phyloP scores from a whole-genome alignment of 2,888 invertebrate species.

The Pheosia tremula region DNA sequence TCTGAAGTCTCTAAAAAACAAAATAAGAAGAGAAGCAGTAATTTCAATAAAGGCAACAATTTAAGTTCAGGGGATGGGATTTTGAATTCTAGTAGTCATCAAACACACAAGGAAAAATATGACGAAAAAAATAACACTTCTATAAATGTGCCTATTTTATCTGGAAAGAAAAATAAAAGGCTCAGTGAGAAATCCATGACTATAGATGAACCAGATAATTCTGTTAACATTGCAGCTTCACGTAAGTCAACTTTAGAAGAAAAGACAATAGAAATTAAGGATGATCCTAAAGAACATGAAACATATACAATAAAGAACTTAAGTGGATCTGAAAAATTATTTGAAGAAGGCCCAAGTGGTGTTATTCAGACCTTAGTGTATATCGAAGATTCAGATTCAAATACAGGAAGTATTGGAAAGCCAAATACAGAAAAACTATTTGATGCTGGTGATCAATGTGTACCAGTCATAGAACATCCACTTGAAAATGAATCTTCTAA shows the following conservation, averaged over 20 bases:
- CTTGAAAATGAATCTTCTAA: slow-evolving; percentile 25
- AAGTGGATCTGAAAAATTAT: slow-evolving; percentile 44
- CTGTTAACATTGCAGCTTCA: slow-evolving; percentile 8
- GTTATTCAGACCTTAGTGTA: slow-evolving; percentile 51
- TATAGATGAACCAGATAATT: slow-evolving; percentile 11
- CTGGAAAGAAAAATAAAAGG: slow-evolving; percentile 32
- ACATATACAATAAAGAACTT: slow-evolving; percentile 12
- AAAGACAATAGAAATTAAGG: slow-evolving; percentile 5
- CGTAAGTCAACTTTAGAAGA: slow-evolving; percentile 10
- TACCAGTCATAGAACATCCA: slow-evolving; percentile 58
- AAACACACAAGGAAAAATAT: slow-evolving; percentile 11
- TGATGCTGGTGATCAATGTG: slow-evolving; percentile 68
- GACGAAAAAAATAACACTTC: slow-evolving; percentile 10
- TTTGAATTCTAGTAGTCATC: slow-evolving; percentile 16
- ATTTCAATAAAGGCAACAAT: slow-evolving; percentile 19
- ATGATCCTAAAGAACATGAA: background rate
- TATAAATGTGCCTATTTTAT: slow-evolving; percentile 17
- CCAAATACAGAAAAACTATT: slow-evolving; percentile 30
- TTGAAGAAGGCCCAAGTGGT: slow-evolving; percentile 49
- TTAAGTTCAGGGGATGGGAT: slow-evolving; percentile 31
- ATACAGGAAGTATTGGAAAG: slow-evolving; percentile 43
- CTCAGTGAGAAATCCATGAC: slow-evolving; percentile 14
- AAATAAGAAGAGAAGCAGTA: slow-evolving; percentile 30
- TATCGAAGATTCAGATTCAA: slow-evolving; percentile 69
- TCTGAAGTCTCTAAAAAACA: slow-evolving; percentile 54